Evolutionary conservation across 2,797 vertebrate species (phyloP).

Genomic region (Amblyraja radiata): DNA sequence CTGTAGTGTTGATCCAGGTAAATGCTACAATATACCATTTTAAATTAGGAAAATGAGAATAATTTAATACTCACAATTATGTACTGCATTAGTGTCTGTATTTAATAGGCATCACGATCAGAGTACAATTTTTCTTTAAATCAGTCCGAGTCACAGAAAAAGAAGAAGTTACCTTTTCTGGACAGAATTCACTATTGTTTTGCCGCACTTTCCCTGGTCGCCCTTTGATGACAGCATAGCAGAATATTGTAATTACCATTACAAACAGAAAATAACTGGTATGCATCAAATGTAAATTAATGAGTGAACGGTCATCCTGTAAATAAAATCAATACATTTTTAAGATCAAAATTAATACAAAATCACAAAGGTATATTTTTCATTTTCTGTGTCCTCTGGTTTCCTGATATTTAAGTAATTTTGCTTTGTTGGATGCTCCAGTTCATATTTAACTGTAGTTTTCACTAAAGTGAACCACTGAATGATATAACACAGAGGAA

Average conservation of each 20-base stretch:
- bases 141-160: constrained; percentile 31
- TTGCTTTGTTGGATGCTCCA: background rate
- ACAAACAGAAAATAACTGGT: constrained; percentile 99
- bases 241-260: constrained; percentile 99
- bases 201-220: constrained; percentile 89
- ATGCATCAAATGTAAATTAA: constrained; percentile 98
- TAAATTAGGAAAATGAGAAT: constrained; percentile 25
- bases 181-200: constrained; percentile 79
- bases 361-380: background rate
- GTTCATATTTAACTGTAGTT: background rate
- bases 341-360: background rate
- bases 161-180: constrained; percentile 77
- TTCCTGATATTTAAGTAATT: background rate
- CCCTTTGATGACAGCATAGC: constrained; percentile 96
- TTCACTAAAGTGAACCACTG: background rate
- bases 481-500: background rate
- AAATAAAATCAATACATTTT: constrained; percentile 29
- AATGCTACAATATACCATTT: background rate
- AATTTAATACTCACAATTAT: constrained; percentile 34
- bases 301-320: constrained; percentile 94
- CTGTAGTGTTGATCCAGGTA: background rate
- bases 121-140: constrained; percentile 35
- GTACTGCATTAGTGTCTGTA: constrained; percentile 33
- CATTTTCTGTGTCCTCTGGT: background rate
- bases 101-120: constrained; percentile 36